These are phyloP conservation scores for Willowsia nigromaculata DNA, from an alignment of 2,888 invertebrate genomes.

Conservation along the genomic window DNA sequence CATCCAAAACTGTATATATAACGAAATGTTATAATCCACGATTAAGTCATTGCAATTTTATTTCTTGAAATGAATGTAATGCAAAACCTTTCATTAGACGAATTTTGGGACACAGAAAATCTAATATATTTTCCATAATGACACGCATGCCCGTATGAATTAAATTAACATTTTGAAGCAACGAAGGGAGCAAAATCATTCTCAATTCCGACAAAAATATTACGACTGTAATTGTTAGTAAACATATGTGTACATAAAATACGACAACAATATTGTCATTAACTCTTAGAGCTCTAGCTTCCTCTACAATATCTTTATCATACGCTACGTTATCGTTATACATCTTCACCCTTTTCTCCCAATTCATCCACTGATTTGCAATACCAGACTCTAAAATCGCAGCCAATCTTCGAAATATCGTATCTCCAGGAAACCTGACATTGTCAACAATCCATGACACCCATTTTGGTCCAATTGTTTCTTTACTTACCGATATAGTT, in stretches of 20 bases:
- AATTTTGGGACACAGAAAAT: too few relatives aligned
- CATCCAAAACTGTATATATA: too few relatives aligned
- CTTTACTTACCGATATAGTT: slow-evolving; percentile 8
- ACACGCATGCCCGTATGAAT: too few relatives aligned
- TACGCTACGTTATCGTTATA: neutral
- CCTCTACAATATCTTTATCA: neutral
- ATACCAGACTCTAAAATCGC: slow-evolving; percentile 18
- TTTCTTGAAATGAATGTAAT: too few relatives aligned
- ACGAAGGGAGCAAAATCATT: too few relatives aligned
- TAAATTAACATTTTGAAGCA: too few relatives aligned
- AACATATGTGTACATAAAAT: slow-evolving; percentile 37
- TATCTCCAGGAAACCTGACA: neutral
- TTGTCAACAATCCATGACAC: neutral
- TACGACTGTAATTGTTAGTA: too few relatives aligned
- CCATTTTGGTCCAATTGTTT: neutral
- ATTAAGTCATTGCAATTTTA: too few relatives aligned
- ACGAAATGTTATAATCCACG: too few relatives aligned
- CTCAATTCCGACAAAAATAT: too few relatives aligned
- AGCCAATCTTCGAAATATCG: neutral
- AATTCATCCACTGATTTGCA: neutral
- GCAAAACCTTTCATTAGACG: too few relatives aligned
- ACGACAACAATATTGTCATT: slow-evolving; percentile 44
- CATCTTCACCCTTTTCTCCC: slow-evolving; percentile 12
- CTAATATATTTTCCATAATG: too few relatives aligned
- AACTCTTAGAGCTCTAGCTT: neutral